A percentile compares a stretch with the other conserved stretches of the same genome.
These are phyloP conservation scores for Oxystoma pomonae DNA, from an alignment of 2,888 invertebrate species.

Conservation along the genomic window DNA sequence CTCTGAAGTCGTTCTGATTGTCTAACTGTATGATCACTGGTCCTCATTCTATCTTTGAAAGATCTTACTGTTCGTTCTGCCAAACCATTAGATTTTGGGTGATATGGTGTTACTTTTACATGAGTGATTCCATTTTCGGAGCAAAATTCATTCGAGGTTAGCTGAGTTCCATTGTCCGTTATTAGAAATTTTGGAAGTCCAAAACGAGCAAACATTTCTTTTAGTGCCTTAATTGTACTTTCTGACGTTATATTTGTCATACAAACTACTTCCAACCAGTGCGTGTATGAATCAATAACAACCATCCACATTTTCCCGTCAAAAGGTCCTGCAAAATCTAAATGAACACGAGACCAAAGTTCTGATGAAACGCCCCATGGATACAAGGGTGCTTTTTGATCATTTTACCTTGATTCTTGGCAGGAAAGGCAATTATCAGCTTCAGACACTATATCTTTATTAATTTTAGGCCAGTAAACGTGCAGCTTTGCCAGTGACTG, in stretches of 20 bases:
- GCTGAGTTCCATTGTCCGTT: not conserved
- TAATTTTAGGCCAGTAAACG: not conserved
- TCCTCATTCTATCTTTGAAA: constrained; percentile 14
- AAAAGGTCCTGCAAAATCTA: not conserved
- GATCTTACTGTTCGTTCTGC: constrained; percentile 26
- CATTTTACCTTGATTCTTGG: not conserved
- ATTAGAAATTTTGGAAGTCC: not conserved
- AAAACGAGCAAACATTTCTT: not conserved
- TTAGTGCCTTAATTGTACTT: not conserved
- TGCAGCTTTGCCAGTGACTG: not conserved
- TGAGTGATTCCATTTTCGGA: constrained; percentile 10
- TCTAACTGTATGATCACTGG: too few relatives aligned
- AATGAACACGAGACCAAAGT: not conserved
- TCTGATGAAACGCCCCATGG: not conserved
- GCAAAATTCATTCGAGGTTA: not conserved
- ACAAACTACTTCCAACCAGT: not conserved
- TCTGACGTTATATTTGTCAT: not conserved
- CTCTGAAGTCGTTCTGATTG: constrained; percentile 4
- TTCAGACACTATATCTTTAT: not conserved
- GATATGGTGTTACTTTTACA: too few relatives aligned
- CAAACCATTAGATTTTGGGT: constrained; percentile 30
- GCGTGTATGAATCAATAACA: not conserved
- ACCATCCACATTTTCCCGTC: not conserved
- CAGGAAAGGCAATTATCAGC: not conserved
- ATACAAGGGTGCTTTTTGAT: not conserved